Percentiles rank a stretch among this genome's conserved stretches.
Conservation (phyloP, 2,888 invertebrate genomes). For the Mesorhabditis spiculigera region DNA sequence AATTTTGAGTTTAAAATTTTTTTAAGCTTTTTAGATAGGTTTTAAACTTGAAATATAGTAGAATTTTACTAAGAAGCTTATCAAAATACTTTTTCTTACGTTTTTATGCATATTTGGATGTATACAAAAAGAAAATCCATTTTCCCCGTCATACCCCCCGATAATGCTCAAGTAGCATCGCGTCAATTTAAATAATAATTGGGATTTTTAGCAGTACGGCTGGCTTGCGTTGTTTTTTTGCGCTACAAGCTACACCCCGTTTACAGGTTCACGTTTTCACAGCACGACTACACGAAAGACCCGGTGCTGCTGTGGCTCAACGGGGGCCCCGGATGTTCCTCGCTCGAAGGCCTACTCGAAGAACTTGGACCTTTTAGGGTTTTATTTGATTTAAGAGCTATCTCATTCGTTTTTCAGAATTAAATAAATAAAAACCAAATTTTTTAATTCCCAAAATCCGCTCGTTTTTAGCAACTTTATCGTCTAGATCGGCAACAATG, state of each 20-base stretch:
- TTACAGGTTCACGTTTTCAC: conserved; percentile 60
- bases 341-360: conserved; percentile 56
- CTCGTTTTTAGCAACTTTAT: background rate
- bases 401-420: conserved; percentile 47
- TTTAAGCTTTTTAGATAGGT: background rate
- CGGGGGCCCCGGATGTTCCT: conserved; percentile 61
- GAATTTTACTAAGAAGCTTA: too few relatives aligned
- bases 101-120: too few relatives aligned
- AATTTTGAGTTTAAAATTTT: background rate
- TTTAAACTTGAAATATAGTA: too few relatives aligned
- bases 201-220: too few relatives aligned
- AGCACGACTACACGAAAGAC: conserved; percentile 54
- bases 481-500: conserved; percentile 2
- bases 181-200: too few relatives aligned
- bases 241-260: background rate
- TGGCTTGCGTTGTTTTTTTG: too few relatives aligned
- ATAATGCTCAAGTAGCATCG: too few relatives aligned
- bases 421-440: background rate
- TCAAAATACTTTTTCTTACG: too few relatives aligned
- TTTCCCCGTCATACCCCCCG: too few relatives aligned
- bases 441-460: background rate
- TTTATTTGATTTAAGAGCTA: conserved; percentile 37
- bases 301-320: conserved; percentile 62
- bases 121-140: too few relatives aligned
- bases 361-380: conserved; percentile 61